Evolutionary conservation across 1,140 invertebrate species (phyloP), one percentile per base, ranked within the genome.

Genomic region (Acromyrmex heyeri): DNA sequence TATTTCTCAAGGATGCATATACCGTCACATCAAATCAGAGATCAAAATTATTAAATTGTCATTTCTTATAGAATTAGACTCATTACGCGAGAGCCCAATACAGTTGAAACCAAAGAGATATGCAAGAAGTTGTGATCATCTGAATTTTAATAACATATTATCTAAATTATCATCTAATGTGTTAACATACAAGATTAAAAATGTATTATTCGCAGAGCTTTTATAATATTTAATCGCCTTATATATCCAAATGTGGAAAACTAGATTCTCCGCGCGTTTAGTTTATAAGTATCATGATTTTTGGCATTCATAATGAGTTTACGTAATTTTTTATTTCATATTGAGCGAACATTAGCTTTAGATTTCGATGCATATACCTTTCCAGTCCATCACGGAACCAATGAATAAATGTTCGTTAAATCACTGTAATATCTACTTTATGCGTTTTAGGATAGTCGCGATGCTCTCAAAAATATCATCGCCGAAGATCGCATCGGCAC

Each of bases 91-190:
- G 2, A 30, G 53, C 3, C 44, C 27, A 8, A 24, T 34, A 18
- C 44, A 73, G 55, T 75, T 38, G 27, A 76, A 76, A 62, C 70
- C 70, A 75, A 62, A 85, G 81, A 83, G 10, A 50, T 50, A 27
- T 76, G 30, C 14, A 76, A 61, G 5, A 48, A 69, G 3, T 27
- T 79, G 27, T 48, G 62, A 79, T 69, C 1, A 69, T 21, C 5
- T 16, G 30, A 70, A 38, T 53, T 69, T 30, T 44, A 64, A 0
- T 48, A 55, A 24, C 30, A 48, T n/a, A 5, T 24, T 61, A 73
- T 73, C 8, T 55, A 24, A 57, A 57, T 61, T n/a, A 65, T 65
- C 44, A 38, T 59, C 16, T 38, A 64, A 16, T 34, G 8, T 38
- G 21, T 70, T 18, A 24, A 82, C 34, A 44, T 6, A 81, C 34